Evolutionary conservation across 2,113 vertebrate genomes (phyloP), one percentile per base, ranked within the genome.

Genomic region (Eulemur rufifrons): DNA sequence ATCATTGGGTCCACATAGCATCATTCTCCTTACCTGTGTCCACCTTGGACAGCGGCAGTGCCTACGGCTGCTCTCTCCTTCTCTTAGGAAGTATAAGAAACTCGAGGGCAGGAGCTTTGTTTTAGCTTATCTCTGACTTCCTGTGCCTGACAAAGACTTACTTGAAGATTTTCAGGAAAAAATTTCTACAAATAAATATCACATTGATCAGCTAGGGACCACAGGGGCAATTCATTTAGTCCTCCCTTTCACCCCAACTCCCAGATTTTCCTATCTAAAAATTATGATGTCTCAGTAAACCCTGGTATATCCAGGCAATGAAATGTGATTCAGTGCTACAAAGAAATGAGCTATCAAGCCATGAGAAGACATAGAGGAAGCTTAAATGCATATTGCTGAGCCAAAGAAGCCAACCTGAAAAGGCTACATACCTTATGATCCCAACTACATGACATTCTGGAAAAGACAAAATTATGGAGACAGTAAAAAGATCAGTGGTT

Each of bases 41-140:
- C 7, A 4, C 61, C 15, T 20, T 1, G 29, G 23, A 59, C 25
- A 9, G 14, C 0, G 32, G 54, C 21, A 0, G 1, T 11, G 2
- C 17, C 12, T 2, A 4, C 0, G 0, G 3, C 0, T 4, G 4
- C 13, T 7, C 1, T 10, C 8, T 27, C 23, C 42, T 9, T 15
- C 32, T 56, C 47, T 18, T 45, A 42, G 39, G 12, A 34, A 18
- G 17, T 4, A 0, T 0, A 4, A 21, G 63, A 64, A 25, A 23
- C 10, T 6, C 42, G 9, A 10, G n/a, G 25, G 18, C 29, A 7
- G 14, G 7, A 10, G 9, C 52, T 39, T 6, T 3, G 12, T 76
- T 61, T 45, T 0, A 0, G 0, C 8, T 5, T 3, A 12, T 8
- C 69, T 42, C 34, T 34, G 11, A 50, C 9, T 20, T 20, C 45